phyloP scores from a whole-genome alignment of 2,888 invertebrate species.

The Cheilosia grossa region DNA sequence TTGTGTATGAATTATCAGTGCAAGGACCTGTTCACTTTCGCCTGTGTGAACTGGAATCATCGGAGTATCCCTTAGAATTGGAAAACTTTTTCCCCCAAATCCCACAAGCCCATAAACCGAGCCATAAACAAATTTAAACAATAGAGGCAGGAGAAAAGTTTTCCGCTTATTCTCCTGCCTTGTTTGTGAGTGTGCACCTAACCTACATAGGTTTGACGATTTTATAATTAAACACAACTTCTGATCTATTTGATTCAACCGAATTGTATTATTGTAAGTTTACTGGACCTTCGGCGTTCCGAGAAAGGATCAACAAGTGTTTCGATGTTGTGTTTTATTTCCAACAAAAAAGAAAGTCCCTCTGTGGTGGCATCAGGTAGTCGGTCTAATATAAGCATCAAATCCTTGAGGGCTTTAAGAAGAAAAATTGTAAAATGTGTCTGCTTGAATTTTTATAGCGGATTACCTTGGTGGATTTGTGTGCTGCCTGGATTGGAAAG shows the following conservation, averaged over 20 bases:
- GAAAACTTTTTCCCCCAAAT: background rate
- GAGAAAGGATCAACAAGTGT: conserved; percentile 54
- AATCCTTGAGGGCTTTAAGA: conserved; percentile 3
- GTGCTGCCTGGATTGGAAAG: conserved; percentile 9
- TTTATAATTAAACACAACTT: background rate
- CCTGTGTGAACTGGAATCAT: background rate
- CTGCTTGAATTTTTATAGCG: background rate
- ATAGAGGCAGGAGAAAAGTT: background rate
- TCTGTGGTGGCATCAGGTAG: conserved; percentile 32
- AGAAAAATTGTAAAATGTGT: conserved; percentile 3
- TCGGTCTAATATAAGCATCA: conserved; percentile 14
- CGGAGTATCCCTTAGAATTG: conserved; percentile 12
- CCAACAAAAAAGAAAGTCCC: background rate
- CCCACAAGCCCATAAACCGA: background rate
- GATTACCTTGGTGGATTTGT: background rate
- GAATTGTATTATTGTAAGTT: conserved; percentile 15
- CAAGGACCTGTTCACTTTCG: background rate
- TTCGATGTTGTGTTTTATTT: too few relatives aligned
- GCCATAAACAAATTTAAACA: background rate
- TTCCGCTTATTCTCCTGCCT: background rate
- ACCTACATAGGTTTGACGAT: background rate
- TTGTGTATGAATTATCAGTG: background rate
- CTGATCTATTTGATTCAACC: background rate
- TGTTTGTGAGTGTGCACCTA: background rate
- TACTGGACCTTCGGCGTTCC: conserved; percentile 2